Conservation (phyloP, 2,113 vertebrate species). For the Dendrocopos noguchii region DNA sequence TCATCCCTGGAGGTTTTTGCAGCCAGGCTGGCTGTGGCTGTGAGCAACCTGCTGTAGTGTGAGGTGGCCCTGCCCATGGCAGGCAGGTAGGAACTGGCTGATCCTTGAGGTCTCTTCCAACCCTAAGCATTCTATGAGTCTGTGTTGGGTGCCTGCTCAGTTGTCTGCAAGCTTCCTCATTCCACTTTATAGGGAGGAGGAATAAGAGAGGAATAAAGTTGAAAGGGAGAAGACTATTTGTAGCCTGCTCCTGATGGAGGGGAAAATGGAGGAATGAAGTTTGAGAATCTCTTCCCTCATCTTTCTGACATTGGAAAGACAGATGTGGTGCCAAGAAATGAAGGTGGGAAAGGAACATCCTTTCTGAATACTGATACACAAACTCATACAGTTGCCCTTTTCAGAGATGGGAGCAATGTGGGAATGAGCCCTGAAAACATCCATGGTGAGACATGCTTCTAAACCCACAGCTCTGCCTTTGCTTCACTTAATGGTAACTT, state of each 20-base stretch:
- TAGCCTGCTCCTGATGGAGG: neutral
- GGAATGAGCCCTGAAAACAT: neutral
- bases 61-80: too few species aligned
- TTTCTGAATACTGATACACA: neutral
- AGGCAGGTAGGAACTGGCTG: too few species aligned
- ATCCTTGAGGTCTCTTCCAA: too few species aligned
- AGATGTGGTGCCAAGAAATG: neutral
- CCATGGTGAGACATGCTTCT: neutral
- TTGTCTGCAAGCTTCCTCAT: neutral
- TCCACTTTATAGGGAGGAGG: neutral
- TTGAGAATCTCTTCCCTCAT: neutral
- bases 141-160: neutral
- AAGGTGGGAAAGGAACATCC: neutral
- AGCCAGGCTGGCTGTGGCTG: too few species aligned
- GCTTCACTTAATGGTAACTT: slow-evolving; percentile 8
- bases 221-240: neutral
- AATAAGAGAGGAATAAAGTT: neutral
- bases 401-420: neutral
- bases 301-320: neutral
- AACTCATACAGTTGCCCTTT: fast-evolving
- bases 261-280: neutral
- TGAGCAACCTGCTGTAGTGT: too few species aligned
- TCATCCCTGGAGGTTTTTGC: too few species aligned
- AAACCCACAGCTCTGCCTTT: neutral
- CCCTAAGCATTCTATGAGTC: too few species aligned